Evolutionary conservation across 2,888 invertebrate genomes (phyloP).

Genomic region (Euplagia quadripunctaria): DNA sequence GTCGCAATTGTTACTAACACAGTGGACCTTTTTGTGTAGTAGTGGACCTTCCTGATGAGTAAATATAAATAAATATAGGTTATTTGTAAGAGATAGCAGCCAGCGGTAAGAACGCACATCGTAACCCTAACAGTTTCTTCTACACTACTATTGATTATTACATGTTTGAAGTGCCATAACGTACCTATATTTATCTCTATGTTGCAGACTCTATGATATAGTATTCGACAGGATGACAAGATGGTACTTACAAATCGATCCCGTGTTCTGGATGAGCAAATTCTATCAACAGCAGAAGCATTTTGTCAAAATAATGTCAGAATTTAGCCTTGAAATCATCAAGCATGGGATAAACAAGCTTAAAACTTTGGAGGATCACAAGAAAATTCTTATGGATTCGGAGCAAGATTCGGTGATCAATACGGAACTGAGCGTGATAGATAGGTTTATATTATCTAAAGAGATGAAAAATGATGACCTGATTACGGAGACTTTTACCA

Average conservation of each 20-base stretch:
- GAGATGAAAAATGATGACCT: slow-evolving; percentile 64
- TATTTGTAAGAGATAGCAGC: too few species aligned
- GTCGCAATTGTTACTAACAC: too few species aligned
- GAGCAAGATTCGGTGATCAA: slow-evolving; percentile 62
- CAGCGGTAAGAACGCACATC: too few species aligned
- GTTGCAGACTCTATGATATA: slow-evolving; percentile 66
- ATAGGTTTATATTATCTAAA: slow-evolving; percentile 72
- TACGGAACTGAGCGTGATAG: slow-evolving; percentile 73
- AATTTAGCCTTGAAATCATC: slow-evolving; percentile 59
- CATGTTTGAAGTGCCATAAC: too few species aligned
- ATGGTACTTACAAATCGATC: slow-evolving; percentile 78
- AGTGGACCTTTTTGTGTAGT: too few species aligned
- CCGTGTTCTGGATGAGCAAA: slow-evolving; percentile 66
- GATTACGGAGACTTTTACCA: slow-evolving; percentile 70
- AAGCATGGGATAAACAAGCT: slow-evolving; percentile 56
- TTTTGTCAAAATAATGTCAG: slow-evolving; percentile 46
- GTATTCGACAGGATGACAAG: slow-evolving; percentile 75
- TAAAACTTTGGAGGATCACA: slow-evolving; percentile 47
- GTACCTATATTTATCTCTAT: not conserved
- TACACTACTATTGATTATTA: too few species aligned
- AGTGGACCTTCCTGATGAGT: too few species aligned
- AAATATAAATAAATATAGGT: too few species aligned
- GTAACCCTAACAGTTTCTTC: too few species aligned
- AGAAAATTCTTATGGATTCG: slow-evolving; percentile 51
- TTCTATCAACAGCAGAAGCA: slow-evolving; percentile 47